Evolutionary conservation across 2,888 invertebrate species (phyloP), one percentile per base, ranked within the genome.

Genomic region (Gryllus longicercus): DNA sequence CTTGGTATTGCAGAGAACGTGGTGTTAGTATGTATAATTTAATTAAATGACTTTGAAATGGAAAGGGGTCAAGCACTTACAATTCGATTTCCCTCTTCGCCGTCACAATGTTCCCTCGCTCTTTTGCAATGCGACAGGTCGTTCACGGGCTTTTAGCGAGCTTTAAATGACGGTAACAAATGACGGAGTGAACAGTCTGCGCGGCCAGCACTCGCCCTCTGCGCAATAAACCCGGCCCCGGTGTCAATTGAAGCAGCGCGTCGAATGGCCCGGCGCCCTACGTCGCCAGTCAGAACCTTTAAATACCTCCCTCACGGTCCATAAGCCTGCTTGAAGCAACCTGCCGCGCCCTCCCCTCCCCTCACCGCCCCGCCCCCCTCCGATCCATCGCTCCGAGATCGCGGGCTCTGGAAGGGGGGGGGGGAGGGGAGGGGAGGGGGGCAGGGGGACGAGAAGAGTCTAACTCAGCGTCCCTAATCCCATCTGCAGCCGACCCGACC

Each of bases 301-400:
- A 63, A 63, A 63, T 63, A 63, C 63, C 63, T 63, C 63, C 63
- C 63, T 63, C 63, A 63, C 63, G 63, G 63, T 63, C 63, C 63
- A 63, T 63, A 63, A 63, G 63, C 63, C n/a, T 63, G 16, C 63
- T 63, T 18, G 63, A 38, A 63, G 63, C 63, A 63, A 63, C 63
- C 63, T 63, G 63, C 63, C 11, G 63, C 63, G 63, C 63, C 63
- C 18, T 63, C 2, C 63, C 63, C 63, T 63, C 16, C 16, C 18
- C 63, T 0, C 63, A 3, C 18, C 63, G 14, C 16, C 14, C 2
- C 18, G 63, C 51, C 14, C 63, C 63, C 63, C 63, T 63, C 63
- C 63, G n/a, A n/a, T n/a, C 63, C 63, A 14, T 63, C 63, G 63
- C 16, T 63, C 16, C 8, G 63, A 14, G 63, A 18, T 63, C 4